Evolutionary conservation across 1,140 invertebrate species (phyloP), one percentile per base, ranked within the genome.

Genomic region (Thaumatotibia leucotreta): DNA sequence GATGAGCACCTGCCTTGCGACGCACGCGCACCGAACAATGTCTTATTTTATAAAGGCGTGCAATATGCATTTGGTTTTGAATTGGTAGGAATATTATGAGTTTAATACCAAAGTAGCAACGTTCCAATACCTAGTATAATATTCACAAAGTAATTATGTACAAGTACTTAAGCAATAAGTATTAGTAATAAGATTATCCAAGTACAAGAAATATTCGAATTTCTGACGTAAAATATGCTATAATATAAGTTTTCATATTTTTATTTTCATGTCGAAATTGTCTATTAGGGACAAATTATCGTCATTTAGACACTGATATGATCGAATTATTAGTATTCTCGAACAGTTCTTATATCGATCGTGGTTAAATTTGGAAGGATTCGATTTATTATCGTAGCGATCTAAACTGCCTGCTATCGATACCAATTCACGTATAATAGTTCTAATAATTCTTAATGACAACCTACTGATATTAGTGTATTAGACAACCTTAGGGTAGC

Each of bases 1-100:
- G 70, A 64, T 74, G 71, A 45, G 84, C 86, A 88, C 84, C 86
- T 90, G 84, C 84, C 76, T 72, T 73, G 73, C 69, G 27, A 31
- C 50, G 62, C 31, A 50, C 61, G 66, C 61, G 20, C 62, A 27
- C 61, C 6, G 24, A 45, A 45, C 8, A 45, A 45, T 45, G 22
- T 23, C 52, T 23, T 58, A 58, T 22, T n/a, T 6, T 24, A 23
- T n/a, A 11, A 58, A 24, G 52, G 10, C 22, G 27, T 24, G 22
- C 22, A 58, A 23, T 58, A 58, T 24, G 39, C 39, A 45, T 39
- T 39, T n/a, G 35, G 35, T 39, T 11, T 39, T 1, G 35, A 14
- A 39, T 17, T 45, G 20, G 39, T 45, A 20, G 1, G 5, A 45
- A 20, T 45, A 20, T 20, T 45, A 45, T 20, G 9, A 45, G 17